A percentile compares a stretch with the other conserved stretches of the same genome.
Evolutionary conservation across 1,140 invertebrate species (phyloP).

Genomic region (Aradophagus sp.): DNA sequence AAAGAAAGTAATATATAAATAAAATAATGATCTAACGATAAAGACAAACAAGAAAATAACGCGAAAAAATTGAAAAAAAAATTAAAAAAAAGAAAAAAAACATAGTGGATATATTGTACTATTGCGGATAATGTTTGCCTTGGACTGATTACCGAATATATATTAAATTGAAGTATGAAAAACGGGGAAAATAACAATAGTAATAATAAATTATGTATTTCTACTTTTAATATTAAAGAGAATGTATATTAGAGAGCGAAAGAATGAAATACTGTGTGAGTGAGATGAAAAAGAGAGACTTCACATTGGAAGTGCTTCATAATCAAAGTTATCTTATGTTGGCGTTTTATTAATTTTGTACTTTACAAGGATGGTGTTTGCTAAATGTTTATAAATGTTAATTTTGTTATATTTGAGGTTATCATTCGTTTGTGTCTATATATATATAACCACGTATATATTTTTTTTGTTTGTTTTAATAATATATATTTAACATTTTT

Average conservation of each 20-base stretch:
- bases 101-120: conserved; percentile 71
- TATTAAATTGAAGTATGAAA: conserved; percentile 65
- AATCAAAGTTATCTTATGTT: conserved; percentile 60
- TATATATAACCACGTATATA: too few relatives aligned
- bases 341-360: conserved; percentile 1
- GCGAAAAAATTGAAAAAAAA: conserved; percentile 57
- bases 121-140: conserved; percentile 74
- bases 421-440: too few relatives aligned
- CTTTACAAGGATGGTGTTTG: conserved; percentile 6
- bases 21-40: conserved; percentile 63
- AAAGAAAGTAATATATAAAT: conserved; percentile 76
- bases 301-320: conserved; percentile 65
- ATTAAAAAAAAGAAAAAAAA: conserved; percentile 60
- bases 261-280: conserved; percentile 28
- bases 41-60: conserved; percentile 62
- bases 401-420: too few relatives aligned
- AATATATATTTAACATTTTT: too few relatives aligned
- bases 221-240: conserved; percentile 74
- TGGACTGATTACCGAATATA: conserved; percentile 74
- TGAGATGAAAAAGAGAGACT: conserved; percentile 64
- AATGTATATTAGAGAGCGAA: conserved; percentile 53
- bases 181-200: conserved; percentile 62
- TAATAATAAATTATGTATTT: conserved; percentile 73
- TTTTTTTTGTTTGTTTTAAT: too few relatives aligned
- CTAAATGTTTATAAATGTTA: too few relatives aligned